Percentiles rank a stretch among this genome's conserved stretches.
These are phyloP conservation scores for Nesidiocoris tenuis DNA, from an alignment of 2,888 invertebrate species.

Conservation along the genomic window DNA sequence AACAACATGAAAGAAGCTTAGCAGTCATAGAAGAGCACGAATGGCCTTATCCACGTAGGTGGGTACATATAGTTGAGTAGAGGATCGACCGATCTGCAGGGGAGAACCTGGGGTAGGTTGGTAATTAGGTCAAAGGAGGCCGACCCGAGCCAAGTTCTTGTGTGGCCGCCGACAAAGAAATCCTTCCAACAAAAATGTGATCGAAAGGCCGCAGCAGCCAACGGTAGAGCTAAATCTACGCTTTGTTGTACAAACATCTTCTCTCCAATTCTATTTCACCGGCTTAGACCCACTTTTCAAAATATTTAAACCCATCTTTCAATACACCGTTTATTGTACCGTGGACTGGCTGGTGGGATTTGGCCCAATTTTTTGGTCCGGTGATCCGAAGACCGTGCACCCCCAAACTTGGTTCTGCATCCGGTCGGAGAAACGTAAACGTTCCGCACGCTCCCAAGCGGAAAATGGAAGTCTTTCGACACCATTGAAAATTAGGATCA, in stretches of 20 bases:
- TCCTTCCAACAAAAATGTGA: not conserved
- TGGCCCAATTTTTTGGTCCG: not conserved
- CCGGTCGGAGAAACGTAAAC: not conserved
- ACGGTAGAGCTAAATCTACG: not conserved
- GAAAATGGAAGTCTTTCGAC: no score
- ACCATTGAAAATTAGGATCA: not conserved
- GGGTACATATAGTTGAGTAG: not conserved
- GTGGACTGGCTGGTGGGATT: not conserved
- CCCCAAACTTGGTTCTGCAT: not conserved
- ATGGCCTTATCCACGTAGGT: no score
- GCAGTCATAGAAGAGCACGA: no score
- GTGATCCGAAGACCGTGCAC: not conserved
- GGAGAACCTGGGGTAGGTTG: not conserved
- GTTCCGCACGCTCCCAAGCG: not conserved
- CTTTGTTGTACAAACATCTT: not conserved
- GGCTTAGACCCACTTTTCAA: constrained; percentile 26
- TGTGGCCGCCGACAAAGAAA: not conserved
- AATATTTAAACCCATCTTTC: constrained; percentile 40
- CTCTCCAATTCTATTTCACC: not conserved
- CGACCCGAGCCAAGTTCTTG: not conserved
- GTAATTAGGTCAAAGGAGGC: not conserved
- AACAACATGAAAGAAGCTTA: no score
- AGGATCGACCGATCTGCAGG: not conserved
- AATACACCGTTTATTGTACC: constrained; percentile 1
- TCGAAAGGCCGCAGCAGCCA: no score